Evolutionary conservation across 1,140 invertebrate genomes (phyloP).

Genomic region (Belonocnema kinseyi): DNA sequence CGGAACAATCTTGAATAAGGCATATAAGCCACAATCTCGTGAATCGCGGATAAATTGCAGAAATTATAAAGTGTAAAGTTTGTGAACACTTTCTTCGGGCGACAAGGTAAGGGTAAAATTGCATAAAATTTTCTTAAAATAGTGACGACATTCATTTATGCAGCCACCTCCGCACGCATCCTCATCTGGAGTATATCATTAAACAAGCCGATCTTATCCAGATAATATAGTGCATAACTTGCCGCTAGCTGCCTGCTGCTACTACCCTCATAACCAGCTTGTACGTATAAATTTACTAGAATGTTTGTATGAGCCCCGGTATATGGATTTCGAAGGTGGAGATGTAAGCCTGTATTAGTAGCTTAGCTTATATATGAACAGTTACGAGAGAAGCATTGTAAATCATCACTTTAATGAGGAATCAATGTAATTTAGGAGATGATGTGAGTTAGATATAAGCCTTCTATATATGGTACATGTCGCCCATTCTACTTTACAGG

Average conservation of each 20-base stretch:
- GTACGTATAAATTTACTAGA: neutral
- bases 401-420: conserved; percentile 63
- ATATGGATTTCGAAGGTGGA: neutral
- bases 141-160: conserved; percentile 6
- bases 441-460: conserved; percentile 48
- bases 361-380: conserved; percentile 32
- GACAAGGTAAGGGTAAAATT: too few relatives aligned
- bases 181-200: conserved; percentile 17
- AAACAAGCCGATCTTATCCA: conserved; percentile 9
- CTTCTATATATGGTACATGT: neutral
- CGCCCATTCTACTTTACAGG: too few relatives aligned
- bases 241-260: neutral
- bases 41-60: too few relatives aligned
- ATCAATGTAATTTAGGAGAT: conserved; percentile 61
- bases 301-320: neutral
- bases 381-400: conserved; percentile 51
- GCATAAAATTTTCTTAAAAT: neutral
- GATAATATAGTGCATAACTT: conserved; percentile 8
- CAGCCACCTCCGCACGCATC: neutral
- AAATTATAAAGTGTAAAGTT: too few relatives aligned
- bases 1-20: too few relatives aligned
- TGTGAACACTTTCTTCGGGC: too few relatives aligned
- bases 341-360: neutral
- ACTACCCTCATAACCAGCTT: conserved; percentile 2
- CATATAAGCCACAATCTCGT: too few relatives aligned